phyloP scores from a whole-genome alignment of 2,113 vertebrate species.

The Gorsachius goisagi region DNA sequence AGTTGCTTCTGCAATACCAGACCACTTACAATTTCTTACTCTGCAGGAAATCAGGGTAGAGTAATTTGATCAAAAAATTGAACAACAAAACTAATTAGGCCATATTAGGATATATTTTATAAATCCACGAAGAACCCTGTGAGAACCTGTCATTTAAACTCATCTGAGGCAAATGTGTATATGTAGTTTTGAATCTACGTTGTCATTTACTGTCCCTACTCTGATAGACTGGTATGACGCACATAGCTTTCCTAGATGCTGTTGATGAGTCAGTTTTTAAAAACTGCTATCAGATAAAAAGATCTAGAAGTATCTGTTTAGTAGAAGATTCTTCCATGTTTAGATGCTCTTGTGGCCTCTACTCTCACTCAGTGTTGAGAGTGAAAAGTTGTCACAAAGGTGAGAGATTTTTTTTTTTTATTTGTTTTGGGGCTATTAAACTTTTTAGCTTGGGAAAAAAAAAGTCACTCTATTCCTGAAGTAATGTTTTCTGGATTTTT shows the following conservation, averaged over 20 bases:
- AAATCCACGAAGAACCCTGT: neutral
- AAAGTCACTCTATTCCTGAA: neutral
- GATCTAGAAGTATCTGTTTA: neutral
- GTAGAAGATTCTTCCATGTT: neutral
- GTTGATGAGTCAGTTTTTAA: neutral
- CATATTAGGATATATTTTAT: neutral
- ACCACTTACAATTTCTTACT: neutral
- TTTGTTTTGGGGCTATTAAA: neutral
- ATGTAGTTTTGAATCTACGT: neutral
- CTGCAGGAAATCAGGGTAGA: neutral
- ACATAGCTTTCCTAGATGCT: neutral
- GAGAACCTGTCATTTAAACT: neutral
- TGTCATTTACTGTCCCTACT: neutral
- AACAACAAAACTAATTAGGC: neutral
- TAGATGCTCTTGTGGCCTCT: neutral
- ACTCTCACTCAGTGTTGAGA: rapidly evolving
- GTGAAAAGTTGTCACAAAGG: neutral
- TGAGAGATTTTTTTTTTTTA: neutral
- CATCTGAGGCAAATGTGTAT: neutral
- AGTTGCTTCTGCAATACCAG: neutral
- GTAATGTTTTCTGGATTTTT: neutral
- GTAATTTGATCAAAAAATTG: neutral
- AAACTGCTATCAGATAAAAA: neutral
- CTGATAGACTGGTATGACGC: neutral
- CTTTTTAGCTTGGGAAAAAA: neutral